Base-by-base conservation (phyloP, 2,113 vertebrate species). In the Ammodytes marinus region DNA sequence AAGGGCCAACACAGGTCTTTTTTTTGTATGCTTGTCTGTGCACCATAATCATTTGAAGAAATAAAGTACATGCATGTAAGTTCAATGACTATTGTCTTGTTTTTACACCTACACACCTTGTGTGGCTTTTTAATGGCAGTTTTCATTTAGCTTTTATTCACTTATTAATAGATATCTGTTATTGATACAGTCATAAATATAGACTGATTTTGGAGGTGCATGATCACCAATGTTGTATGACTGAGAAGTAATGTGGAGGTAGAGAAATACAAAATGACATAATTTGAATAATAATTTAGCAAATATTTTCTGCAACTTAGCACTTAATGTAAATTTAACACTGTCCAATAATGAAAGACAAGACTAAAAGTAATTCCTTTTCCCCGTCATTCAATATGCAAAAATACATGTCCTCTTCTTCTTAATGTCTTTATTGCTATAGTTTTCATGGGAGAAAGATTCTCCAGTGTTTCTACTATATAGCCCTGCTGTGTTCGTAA, bases 381-480 rank as follows among this genome's bases (percentile, higher is more conserved):
- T 8, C 12, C 39, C 0, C 53, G 3, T 76, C 11, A 27, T 54
- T 70, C 35, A 49, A 3, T 27, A 49, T 58, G 5, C 39, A 40
- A 76, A n/a, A 1, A 2, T 40, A 1, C 6, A 3, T 52, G 59
- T 40, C 19, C 15, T 50, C 37, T 53, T 57, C 9, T 14, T 45
- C 9, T 59, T 74, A 27, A 53, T 80, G 54, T 40, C 39, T 55
- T 58, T 15, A 55, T 55, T 73, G 35, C 45, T 27, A 27, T 45
- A 17, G 43, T 76, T 77, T 64, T 63, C 49, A 64, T 63, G 19
- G 50, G 53, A 86, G 46, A 47, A 82, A 68, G 27, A 73, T 61
- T 59, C 73, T 81, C 43, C 50, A 19, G 54, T 84, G 61, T 78
- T 27, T 43, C 46, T 27, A 50, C 57, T 19, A 27, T 68, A 59